Base-by-base conservation (phyloP, 2,888 invertebrate genomes). In the Hanleya hanleyi region DNA sequence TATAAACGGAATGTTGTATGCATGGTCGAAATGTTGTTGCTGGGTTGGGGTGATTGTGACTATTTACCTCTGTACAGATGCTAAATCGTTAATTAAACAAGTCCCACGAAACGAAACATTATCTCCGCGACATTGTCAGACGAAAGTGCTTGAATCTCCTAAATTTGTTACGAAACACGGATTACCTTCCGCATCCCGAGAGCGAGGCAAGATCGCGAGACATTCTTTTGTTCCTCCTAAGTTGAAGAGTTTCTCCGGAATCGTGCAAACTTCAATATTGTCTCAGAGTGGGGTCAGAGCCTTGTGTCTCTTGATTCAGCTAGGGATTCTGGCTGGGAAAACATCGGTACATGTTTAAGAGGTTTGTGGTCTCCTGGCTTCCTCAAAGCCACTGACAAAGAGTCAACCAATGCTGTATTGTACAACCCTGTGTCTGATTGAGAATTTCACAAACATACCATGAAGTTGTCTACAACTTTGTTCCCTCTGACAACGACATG, bases 131-230 rank as follows among this genome's bases (percentile, higher is more conserved):
- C 29, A 57, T 57, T 3, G 12, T 15, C 4, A 4, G 7, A 57
- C 22, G 22, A 57, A 57, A 57, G 57, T 57, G 15, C 22, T 1
- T 26, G 4, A 26, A 26, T 15, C 32, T 57, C 26, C 22, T 12
- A 26, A 57, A 57, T 57, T 57, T 57, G 57, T 57, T 57, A 57
- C 57, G 57, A 57, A 57, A 57, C 57, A 15, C 57, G 57, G 57
- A 57, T 57, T 57, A 57, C 29, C 57, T 57, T 22, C 4, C 22
- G 26, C 57, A 57, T 57, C 26, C 22, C 57, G 57, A 26, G 29
- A 9, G 29, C 22, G 32, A 32, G 12, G 26, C 26, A 57, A 57
- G 57, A 57, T 32, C 29, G 57, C 57, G 4, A 32, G 29, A 26
- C 57, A 57, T 57, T 32, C 57, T 57, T 57, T 57, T 57, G 57